Evolutionary conservation across 2,888 invertebrate species (phyloP).

Genomic region (Linyphia triangularis): DNA sequence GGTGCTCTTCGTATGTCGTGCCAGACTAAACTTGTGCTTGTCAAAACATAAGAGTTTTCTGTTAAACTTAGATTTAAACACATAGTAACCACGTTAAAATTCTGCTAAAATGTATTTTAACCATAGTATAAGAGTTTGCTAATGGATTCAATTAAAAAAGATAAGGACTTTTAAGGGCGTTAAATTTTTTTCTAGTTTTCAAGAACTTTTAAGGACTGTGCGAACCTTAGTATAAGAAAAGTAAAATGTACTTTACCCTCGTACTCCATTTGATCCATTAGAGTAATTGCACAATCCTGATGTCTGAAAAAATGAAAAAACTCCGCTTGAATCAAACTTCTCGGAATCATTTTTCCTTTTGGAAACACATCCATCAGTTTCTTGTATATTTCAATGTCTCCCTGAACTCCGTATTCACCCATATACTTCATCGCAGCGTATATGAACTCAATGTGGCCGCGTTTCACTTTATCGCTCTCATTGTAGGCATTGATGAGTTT

Average conservation of each 20-base stretch:
- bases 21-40: too few species aligned
- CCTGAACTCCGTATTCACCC: conserved; percentile 87
- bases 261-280: conserved; percentile 96
- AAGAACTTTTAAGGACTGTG: too few species aligned
- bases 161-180: too few species aligned
- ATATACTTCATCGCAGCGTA: conserved; percentile 92
- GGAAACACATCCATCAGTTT: conserved; percentile 91
- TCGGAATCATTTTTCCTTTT: conserved; percentile 91
- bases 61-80: too few species aligned
- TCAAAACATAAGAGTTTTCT: too few species aligned
- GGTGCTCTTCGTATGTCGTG: too few species aligned
- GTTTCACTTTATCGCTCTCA: conserved; percentile 84
- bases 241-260: conserved; percentile 84
- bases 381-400: conserved; percentile 86
- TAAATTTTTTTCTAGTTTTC: too few species aligned
- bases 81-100: too few species aligned
- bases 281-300: conserved; percentile 93
- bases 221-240: too few species aligned
- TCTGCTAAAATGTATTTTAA: too few species aligned
- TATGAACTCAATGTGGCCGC: conserved; percentile 97
- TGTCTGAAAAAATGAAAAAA: conserved; percentile 97
- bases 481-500: conserved; percentile 88
- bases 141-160: too few species aligned
- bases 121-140: too few species aligned
- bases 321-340: conserved; percentile 90